These are phyloP conservation scores for Venturia canescens DNA, from an alignment of 1,140 invertebrate species.

Conservation along the genomic window DNA sequence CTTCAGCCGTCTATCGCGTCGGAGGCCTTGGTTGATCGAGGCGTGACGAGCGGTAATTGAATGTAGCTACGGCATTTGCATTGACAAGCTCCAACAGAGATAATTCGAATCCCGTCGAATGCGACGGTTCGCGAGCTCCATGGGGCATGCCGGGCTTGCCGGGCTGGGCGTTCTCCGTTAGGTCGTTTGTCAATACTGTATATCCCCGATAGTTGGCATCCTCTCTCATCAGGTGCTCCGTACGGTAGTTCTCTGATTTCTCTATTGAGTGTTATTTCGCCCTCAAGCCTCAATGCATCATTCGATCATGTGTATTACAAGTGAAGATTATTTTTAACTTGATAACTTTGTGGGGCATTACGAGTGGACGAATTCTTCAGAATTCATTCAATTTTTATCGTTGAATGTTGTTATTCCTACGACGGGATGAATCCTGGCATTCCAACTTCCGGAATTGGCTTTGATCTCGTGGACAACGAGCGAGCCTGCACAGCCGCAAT, in stretches of 20 bases:
- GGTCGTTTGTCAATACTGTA: constrained; percentile 75
- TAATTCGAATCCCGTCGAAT: constrained; percentile 77
- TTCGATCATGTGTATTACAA: not conserved
- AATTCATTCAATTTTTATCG: too few species aligned
- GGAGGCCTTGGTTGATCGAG: constrained; percentile 67
- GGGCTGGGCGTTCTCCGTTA: constrained; percentile 66
- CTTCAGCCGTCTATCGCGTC: constrained; percentile 28
- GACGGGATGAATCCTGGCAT: not conserved
- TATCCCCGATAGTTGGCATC: constrained; percentile 48
- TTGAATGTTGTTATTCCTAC: not conserved
- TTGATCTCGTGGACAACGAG: too few species aligned
- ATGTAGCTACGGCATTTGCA: constrained; percentile 76
- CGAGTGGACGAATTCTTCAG: too few species aligned
- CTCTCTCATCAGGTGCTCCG: constrained; percentile 39
- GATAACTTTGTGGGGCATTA: not conserved
- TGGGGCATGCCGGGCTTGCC: constrained; percentile 48
- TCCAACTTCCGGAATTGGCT: not conserved
- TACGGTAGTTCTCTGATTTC: constrained; percentile 31
- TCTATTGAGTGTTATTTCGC: constrained; percentile 12
- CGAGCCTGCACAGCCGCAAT: too few species aligned
- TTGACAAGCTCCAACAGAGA: constrained; percentile 76
- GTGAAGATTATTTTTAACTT: not conserved
- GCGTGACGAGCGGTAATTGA: constrained; percentile 77
- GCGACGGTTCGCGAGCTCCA: constrained; percentile 59
- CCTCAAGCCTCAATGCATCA: not conserved